phyloP scores from a whole-genome alignment of 2,888 invertebrate genomes.

The Xestia c-nigrum region DNA sequence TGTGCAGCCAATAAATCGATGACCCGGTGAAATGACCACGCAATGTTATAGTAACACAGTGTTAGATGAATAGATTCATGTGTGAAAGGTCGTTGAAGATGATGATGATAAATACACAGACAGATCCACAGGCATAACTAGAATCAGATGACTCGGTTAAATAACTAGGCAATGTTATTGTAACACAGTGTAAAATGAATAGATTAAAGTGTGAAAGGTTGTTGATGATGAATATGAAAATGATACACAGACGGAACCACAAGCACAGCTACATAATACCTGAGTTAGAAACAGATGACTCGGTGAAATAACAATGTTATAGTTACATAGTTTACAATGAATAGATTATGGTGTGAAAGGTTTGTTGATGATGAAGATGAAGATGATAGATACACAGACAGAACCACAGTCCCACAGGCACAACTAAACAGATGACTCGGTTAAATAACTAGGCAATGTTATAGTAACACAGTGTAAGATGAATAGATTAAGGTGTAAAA shows the following conservation, averaged over 20 bases:
- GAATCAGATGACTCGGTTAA: slow-evolving; percentile 15
- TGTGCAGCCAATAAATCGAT: neutral
- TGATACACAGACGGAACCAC: neutral
- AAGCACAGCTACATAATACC: too few relatives aligned
- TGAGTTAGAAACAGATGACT: too few relatives aligned
- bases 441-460: neutral
- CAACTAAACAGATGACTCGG: slow-evolving; percentile 32
- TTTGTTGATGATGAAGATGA: too few relatives aligned
- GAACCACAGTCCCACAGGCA: too few relatives aligned
- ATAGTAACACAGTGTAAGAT: neutral
- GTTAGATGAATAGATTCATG: neutral
- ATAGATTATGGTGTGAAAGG: too few relatives aligned
- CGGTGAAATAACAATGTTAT: too few relatives aligned
- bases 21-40: slow-evolving; percentile 2
- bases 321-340: too few relatives aligned
- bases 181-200: neutral
- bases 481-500: neutral
- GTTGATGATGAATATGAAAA: neutral
- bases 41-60: neutral
- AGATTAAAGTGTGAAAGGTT: neutral
- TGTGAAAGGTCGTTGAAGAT: neutral
- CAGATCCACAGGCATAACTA: neutral
- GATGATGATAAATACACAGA: neutral
- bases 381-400: too few relatives aligned
- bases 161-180: neutral